Evolutionary conservation across 2,113 vertebrate species (phyloP).

Genomic region (Neogobius melanostomus): DNA sequence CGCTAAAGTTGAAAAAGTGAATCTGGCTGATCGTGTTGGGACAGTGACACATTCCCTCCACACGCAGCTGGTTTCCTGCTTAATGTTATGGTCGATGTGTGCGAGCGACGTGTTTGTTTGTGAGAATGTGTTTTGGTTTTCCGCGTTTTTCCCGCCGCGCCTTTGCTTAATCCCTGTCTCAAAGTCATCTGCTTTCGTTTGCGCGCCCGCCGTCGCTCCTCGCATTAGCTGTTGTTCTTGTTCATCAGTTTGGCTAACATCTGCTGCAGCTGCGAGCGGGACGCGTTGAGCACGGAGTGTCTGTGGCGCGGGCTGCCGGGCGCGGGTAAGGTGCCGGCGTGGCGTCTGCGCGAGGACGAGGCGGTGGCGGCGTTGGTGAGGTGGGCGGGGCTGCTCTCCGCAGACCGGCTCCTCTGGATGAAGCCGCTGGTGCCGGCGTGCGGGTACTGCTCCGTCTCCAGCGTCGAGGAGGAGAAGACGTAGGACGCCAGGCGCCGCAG

Average conservation of each 20-base stretch:
- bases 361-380: constrained; percentile 45
- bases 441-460: constrained; percentile 98
- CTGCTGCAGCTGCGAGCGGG: constrained; percentile 94
- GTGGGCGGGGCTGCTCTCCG: constrained; percentile 97
- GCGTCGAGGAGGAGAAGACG: constrained; percentile 97
- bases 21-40: too few species aligned
- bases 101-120: background rate
- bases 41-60: too few species aligned
- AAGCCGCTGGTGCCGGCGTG: constrained; percentile 82
- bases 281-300: constrained; percentile 91
- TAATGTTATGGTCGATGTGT: background rate
- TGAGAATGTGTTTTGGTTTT: background rate
- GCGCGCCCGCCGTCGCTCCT: constrained; percentile 4
- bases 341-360: constrained; percentile 47
- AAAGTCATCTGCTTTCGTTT: too few species aligned
- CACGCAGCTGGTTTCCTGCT: background rate
- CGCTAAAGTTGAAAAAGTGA: too few species aligned
- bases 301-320: constrained; percentile 91
- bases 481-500: constrained; percentile 98
- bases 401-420: constrained; percentile 98
- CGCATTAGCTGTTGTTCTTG: constrained; percentile 85
- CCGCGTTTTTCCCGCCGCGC: background rate
- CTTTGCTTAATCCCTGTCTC: background rate
- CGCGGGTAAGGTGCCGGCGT: constrained; percentile 56
- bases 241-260: constrained; percentile 96